Conservation (phyloP, 2,113 vertebrate species). For the Ceratotherium simum region DNA sequence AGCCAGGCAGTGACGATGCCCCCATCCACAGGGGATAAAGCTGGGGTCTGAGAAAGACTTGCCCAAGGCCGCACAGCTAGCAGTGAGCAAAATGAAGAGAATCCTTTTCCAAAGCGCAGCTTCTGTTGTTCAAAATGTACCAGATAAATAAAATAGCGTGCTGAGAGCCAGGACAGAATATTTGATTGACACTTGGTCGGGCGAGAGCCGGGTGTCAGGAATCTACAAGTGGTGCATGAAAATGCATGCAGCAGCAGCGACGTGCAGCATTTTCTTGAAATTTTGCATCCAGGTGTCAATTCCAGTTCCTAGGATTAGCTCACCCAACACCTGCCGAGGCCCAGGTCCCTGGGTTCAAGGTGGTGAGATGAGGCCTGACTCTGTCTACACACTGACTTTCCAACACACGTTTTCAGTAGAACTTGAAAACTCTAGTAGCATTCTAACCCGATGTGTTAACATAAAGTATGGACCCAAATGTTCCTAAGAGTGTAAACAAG, state of each 20-base stretch:
- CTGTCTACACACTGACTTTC: neutral
- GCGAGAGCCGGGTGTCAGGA: neutral
- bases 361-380: neutral
- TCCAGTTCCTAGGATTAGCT: neutral
- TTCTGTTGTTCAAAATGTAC: accelerated
- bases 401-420: neutral
- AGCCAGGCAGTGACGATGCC: accelerated
- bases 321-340: neutral
- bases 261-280: neutral
- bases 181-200: accelerated
- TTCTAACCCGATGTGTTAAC: neutral
- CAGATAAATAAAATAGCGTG: too few relatives aligned
- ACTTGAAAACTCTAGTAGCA: neutral
- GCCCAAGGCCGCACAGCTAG: neutral
- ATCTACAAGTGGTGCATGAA: accelerated
- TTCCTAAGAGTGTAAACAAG: neutral
- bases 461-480: neutral
- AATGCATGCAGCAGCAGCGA: neutral
- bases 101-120: neutral
- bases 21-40: accelerated
- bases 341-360: neutral
- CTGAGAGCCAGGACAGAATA: neutral
- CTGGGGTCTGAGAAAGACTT: too few relatives aligned
- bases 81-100: neutral
- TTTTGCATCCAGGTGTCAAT: neutral